Conservation (phyloP, 2,797 vertebrate genomes). For the Tragopan temminckii region DNA sequence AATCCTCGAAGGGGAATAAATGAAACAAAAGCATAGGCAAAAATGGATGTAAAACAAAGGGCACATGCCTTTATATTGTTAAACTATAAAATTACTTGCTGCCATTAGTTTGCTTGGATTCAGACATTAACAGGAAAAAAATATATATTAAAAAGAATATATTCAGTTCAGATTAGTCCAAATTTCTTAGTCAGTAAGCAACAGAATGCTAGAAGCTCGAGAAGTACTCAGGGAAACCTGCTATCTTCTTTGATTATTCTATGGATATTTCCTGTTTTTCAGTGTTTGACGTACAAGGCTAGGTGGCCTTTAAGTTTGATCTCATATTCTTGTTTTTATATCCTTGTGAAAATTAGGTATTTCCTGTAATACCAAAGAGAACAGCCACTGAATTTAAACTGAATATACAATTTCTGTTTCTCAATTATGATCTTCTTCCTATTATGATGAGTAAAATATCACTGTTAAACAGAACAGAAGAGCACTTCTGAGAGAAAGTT, state of each 20-base stretch:
- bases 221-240: not conserved
- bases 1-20: not conserved
- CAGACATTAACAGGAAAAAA: not conserved
- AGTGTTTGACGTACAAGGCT: not conserved
- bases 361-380: not conserved
- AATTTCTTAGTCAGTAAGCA: not conserved
- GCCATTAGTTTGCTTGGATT: not conserved
- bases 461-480: not conserved
- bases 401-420: not conserved
- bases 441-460: not conserved
- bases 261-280: not conserved
- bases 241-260: not conserved
- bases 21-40: not conserved
- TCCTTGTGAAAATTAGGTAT: not conserved
- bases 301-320: not conserved
- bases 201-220: not conserved
- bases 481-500: not conserved
- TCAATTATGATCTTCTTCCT: not conserved
- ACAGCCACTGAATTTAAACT: not conserved
- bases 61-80: not conserved
- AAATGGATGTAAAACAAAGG: not conserved
- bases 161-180: not conserved
- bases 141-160: not conserved
- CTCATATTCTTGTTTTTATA: not conserved
- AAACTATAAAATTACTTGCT: not conserved